These are phyloP conservation scores for Caenorhabditis inopinata DNA, from an alignment of 1,140 invertebrate species.

Conservation along the genomic window DNA sequence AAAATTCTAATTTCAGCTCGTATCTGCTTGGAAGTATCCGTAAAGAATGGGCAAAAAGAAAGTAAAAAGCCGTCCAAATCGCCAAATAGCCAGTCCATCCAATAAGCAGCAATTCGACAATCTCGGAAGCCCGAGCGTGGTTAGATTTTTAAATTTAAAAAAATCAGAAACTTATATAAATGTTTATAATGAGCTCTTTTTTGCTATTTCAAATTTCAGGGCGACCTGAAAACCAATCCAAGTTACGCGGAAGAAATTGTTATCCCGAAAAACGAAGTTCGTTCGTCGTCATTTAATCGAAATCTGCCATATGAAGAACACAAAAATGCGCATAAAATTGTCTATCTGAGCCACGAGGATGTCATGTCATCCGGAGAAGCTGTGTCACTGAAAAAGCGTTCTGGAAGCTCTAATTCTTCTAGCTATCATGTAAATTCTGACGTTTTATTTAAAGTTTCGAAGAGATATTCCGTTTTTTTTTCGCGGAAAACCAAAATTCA, in stretches of 20 bases:
- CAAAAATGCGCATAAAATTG: not conserved
- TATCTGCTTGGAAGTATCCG: too few species aligned
- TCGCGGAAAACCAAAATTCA: too few species aligned
- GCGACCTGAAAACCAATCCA: not conserved
- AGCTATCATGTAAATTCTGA: not conserved
- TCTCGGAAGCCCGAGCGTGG: not conserved
- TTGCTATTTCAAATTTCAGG: not conserved
- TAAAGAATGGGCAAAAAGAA: not conserved
- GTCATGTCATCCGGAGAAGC: not conserved
- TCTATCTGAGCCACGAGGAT: not conserved
- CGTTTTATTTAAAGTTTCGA: too few species aligned
- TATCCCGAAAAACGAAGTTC: not conserved
- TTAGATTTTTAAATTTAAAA: too few species aligned
- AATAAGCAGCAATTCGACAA: not conserved
- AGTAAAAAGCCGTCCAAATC: not conserved
- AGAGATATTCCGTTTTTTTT: too few species aligned
- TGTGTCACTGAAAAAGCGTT: not conserved
- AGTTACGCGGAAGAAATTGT: not conserved
- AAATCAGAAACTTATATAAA: not conserved
- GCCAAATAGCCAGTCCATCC: not conserved
- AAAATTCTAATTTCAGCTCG: too few species aligned
- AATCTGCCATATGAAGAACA: not conserved
- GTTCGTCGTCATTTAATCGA: not conserved
- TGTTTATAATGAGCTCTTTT: not conserved
- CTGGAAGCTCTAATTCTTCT: not conserved